Percentiles rank a stretch among this genome's conserved stretches.
These are phyloP conservation scores for Drosophila punjabiensis DNA, from an alignment of 1,140 invertebrate genomes.

Conservation along the genomic window DNA sequence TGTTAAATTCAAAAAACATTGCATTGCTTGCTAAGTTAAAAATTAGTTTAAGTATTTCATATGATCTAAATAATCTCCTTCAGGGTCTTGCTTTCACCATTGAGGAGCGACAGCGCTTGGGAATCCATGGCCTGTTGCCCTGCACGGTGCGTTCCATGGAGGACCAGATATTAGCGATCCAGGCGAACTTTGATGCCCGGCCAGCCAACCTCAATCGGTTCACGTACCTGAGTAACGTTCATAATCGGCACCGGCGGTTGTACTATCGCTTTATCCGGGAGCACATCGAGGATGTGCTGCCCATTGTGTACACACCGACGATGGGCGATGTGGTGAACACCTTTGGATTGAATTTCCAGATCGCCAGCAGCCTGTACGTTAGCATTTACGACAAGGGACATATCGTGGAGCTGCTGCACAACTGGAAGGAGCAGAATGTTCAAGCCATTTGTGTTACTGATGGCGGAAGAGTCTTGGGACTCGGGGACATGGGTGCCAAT, in stretches of 20 bases:
- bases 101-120: constrained; percentile 44
- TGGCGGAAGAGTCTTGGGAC: constrained; percentile 96
- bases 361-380: constrained; percentile 96
- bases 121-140: constrained; percentile 93
- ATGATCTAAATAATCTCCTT: not conserved
- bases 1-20: not conserved
- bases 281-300: constrained; percentile 95
- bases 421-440: constrained; percentile 87
- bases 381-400: constrained; percentile 98
- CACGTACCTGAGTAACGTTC: constrained; percentile 92
- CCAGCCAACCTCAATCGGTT: constrained; percentile 93
- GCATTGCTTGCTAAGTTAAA: not conserved
- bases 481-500: constrained; percentile 97
- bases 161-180: constrained; percentile 92
- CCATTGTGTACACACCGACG: constrained; percentile 82
- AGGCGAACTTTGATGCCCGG: constrained; percentile 91
- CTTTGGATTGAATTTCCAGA: constrained; percentile 58
- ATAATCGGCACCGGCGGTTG: constrained; percentile 95
- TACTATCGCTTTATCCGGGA: constrained; percentile 97
- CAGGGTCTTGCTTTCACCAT: constrained; percentile 56
- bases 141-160: constrained; percentile 93
- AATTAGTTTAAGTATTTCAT: not conserved
- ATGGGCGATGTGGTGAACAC: constrained; percentile 91
- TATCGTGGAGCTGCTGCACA: constrained; percentile 91
- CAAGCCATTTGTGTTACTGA: constrained; percentile 97